Evolutionary conservation across 2,888 invertebrate genomes (phyloP).

Genomic region (Phragmatobia fuliginosa): DNA sequence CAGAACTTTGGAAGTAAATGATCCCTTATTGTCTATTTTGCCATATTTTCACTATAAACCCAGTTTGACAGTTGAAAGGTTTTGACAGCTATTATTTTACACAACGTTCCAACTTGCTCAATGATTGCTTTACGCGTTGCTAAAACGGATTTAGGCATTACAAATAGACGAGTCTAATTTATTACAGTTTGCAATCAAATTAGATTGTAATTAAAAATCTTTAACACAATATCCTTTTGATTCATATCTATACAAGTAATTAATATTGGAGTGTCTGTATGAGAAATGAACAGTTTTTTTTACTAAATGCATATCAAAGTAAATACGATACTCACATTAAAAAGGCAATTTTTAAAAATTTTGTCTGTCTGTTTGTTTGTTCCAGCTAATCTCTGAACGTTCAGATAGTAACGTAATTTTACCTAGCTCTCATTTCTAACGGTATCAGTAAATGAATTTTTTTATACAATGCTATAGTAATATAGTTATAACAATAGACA

Average conservation of each 20-base stretch:
- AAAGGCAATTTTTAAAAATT: no score
- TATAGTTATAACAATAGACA: neutral
- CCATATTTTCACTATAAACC: neutral
- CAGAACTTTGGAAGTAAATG: neutral
- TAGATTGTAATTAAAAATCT: neutral
- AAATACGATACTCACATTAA: no score
- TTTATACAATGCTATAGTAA: neutral
- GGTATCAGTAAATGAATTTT: no score
- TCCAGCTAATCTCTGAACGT: no score
- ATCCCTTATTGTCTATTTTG: neutral
- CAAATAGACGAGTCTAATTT: neutral
- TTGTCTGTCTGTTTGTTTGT: no score
- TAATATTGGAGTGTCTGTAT: no score
- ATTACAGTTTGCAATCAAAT: neutral
- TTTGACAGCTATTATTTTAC: neutral
- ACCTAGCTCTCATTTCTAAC: neutral
- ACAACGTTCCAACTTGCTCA: neutral
- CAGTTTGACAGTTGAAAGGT: neutral
- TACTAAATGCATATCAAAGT: no score
- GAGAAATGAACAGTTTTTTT: no score
- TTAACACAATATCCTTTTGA: neutral
- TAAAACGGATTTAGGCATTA: neutral
- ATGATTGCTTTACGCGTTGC: neutral
- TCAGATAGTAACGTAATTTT: neutral
- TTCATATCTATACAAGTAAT: no score